A percentile compares a stretch with the other conserved stretches of the same genome.
Evolutionary conservation across 2,113 vertebrate genomes (phyloP).

Genomic region (Ahaetulla prasina): DNA sequence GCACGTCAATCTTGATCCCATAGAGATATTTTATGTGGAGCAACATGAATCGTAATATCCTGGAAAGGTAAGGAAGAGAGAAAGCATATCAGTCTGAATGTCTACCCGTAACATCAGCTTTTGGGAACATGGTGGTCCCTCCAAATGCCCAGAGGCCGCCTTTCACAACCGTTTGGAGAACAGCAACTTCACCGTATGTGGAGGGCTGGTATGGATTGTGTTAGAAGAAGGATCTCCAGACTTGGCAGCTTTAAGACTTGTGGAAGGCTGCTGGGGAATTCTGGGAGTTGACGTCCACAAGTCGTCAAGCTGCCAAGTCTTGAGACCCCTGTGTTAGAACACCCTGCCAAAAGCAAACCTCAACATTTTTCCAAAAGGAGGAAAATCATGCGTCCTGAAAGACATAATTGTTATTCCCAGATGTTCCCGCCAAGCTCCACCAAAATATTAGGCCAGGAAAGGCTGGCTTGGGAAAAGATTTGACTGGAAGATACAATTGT

Average conservation of each 20-base stretch:
- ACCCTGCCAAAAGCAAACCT: not conserved
- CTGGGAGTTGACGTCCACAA: not conserved
- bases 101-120: not conserved
- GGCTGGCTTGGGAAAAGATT: not conserved
- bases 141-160: not conserved
- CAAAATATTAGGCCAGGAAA: not conserved
- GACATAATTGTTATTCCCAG: not conserved
- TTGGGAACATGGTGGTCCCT: not conserved
- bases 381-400: not conserved
- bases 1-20: conserved; percentile 68
- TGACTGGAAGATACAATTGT: not conserved
- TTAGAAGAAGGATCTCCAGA: not conserved
- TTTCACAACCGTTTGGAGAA: not conserved
- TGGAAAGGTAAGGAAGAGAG: conserved; percentile 7
- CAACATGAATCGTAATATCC: conserved; percentile 68
- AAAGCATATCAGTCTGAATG: not conserved
- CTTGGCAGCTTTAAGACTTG: not conserved
- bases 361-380: not conserved
- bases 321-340: not conserved
- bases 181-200: not conserved
- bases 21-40: conserved; percentile 73
- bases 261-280: no score
- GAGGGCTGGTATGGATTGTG: not conserved
- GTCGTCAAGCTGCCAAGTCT: not conserved
- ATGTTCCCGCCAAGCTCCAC: not conserved